phyloP scores from a whole-genome alignment of 1,140 invertebrate species.

The Drosophila micromelanica region DNA sequence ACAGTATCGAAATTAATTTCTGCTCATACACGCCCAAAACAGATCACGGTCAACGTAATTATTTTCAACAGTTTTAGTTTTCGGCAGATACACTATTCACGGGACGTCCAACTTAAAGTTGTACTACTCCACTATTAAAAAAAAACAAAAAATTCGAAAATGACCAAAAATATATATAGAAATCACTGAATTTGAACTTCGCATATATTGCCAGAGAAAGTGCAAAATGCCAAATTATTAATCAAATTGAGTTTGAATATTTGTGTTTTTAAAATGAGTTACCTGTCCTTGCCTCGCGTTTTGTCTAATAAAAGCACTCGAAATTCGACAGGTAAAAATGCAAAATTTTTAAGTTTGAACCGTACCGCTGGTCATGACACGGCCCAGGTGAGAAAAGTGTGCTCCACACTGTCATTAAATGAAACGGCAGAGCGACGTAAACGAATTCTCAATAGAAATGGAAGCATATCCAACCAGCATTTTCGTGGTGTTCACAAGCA shows the following conservation, averaged over 20 bases:
- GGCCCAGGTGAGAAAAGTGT: conserved; percentile 36
- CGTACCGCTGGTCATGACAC: conserved; percentile 49
- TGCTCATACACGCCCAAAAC: conserved; percentile 64
- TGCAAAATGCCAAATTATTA: neutral
- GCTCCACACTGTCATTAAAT: conserved; percentile 66
- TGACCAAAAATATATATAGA: neutral
- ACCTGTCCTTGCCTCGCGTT: conserved; percentile 66
- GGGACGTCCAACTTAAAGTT: conserved; percentile 21
- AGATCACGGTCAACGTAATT: conserved; percentile 75
- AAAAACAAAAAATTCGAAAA: neutral
- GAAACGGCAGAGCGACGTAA: conserved; percentile 56
- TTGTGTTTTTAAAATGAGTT: conserved; percentile 62
- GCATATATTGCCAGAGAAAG: neutral
- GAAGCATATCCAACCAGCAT: conserved; percentile 75
- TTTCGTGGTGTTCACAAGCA: conserved; percentile 92
- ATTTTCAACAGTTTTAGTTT: conserved; percentile 44
- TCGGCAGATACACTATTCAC: conserved; percentile 47
- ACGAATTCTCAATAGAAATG: conserved; percentile 76
- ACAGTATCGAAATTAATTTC: conserved; percentile 46
- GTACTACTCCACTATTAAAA: neutral
- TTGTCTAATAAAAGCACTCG: conserved; percentile 39
- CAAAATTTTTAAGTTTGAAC: conserved; percentile 67
- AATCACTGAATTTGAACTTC: neutral
- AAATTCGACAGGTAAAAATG: conserved; percentile 50
- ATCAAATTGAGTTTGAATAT: neutral